Base-by-base conservation (phyloP, 2,113 vertebrate genomes). In the Psittacula cyanocephala region DNA sequence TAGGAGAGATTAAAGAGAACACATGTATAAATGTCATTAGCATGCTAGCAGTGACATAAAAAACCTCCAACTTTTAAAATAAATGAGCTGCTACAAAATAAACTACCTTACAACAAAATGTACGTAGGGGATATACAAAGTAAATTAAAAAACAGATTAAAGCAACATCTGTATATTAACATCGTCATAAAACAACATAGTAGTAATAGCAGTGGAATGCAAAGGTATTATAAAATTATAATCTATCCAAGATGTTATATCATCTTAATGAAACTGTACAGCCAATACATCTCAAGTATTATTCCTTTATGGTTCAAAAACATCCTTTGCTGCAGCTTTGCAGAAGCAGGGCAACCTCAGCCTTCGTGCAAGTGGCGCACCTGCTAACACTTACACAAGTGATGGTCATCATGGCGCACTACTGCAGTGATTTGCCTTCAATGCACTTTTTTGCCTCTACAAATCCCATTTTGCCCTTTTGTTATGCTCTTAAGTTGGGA, bases 81-180 rank as follows among this genome's bases (percentile, higher is more conserved):
- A 98, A 98, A 98, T 97, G 97, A 98, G 93, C 94, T 97, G 95
- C 97, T 98, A 93, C 97, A 97, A 97, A 98, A 98, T 98, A 98
- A 98, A 97, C 94, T 49, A 87, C 96, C 96, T 98, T 96, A 91
- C 80, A 1, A 97, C 96, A 97, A 98, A 98, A 98, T 97, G 96
- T 97, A 96, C 96, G 62, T 97, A 93, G 96, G 98, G 97, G 98
- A 98, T 94, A 97, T 96, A 96, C 53, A 86, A 97, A 98, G 97
- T 97, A 97, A 98, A 98, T 98, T 98, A 95, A 97, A 97, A 98
- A 98, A 94, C 84, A 98, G 97, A 98, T 98, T 98, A 98, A 97
- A 91, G 86, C 89, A 97, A 98, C 98, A 98, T 98, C 98, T 98
- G 97, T 97, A 97, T 98, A 98, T 98, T 98, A 98, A 96, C 95